phyloP scores from a whole-genome alignment of 2,888 invertebrate genomes.

The Mellilla xanthometata region DNA sequence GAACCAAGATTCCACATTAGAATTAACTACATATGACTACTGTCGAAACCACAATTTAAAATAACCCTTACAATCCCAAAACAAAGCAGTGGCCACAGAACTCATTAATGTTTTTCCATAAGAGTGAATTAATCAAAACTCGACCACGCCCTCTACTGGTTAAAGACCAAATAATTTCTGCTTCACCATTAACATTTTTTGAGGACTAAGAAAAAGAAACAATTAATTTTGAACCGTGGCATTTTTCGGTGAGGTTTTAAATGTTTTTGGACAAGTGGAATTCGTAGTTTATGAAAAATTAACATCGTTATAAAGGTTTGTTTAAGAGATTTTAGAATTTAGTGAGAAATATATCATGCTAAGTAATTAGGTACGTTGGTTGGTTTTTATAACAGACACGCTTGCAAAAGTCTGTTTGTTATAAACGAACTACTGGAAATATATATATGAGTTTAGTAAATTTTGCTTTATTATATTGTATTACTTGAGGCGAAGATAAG shows the following conservation, averaged over 20 bases:
- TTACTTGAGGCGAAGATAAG: too few species aligned
- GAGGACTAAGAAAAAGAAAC: constrained; percentile 57
- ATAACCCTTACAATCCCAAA: constrained; percentile 26
- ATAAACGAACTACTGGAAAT: too few species aligned
- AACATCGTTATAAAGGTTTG: constrained; percentile 28
- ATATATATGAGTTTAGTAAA: too few species aligned
- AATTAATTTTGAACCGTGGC: constrained; percentile 75
- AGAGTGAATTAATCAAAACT: constrained; percentile 76
- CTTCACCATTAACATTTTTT: constrained; percentile 68
- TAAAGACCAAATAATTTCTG: constrained; percentile 81
- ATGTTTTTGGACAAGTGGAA: constrained; percentile 60
- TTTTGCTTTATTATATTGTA: too few species aligned
- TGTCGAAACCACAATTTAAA: too few species aligned
- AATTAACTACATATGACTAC: too few species aligned
- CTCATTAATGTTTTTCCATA: constrained; percentile 75
- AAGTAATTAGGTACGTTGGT: not conserved
- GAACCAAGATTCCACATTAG: too few species aligned
- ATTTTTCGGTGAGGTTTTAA: constrained; percentile 51
- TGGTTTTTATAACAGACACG: not conserved
- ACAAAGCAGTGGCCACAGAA: constrained; percentile 48
- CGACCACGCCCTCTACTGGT: constrained; percentile 71
- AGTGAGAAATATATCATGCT: not conserved
- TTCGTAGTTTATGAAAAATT: constrained; percentile 1
- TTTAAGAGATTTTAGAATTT: constrained; percentile 14
- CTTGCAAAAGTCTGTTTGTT: too few species aligned